Conservation (phyloP, 2,797 vertebrate species). For the Falco naumanni region DNA sequence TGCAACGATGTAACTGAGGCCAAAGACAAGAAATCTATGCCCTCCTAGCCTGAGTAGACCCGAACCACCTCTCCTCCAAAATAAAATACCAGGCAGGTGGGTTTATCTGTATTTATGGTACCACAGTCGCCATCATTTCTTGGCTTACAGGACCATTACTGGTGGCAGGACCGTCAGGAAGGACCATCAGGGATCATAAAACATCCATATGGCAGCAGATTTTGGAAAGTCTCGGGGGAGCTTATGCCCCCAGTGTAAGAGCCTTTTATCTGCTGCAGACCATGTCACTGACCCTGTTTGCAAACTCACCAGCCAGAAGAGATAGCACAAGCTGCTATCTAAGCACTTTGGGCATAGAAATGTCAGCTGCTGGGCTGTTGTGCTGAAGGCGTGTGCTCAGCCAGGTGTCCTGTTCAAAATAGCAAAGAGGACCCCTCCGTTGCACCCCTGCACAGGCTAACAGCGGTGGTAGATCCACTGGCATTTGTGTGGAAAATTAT, state of each 20-base stretch:
- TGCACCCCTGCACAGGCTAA: neutral
- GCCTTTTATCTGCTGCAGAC: neutral
- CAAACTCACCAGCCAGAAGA: neutral
- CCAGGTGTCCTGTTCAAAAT: neutral
- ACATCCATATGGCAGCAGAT: fast-evolving
- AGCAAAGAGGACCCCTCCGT: fast-evolving
- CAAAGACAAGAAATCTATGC: neutral
- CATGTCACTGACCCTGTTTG: fast-evolving
- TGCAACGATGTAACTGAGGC: neutral
- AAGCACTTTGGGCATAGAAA: neutral
- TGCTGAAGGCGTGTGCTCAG: neutral
- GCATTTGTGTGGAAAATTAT: neutral
- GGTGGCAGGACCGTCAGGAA: neutral
- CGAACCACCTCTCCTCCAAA: neutral
- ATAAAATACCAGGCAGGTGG: neutral
- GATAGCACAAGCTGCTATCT: neutral
- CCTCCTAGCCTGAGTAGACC: neutral
- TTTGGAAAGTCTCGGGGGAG: fast-evolving
- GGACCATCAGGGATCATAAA: neutral
- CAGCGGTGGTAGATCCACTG: neutral
- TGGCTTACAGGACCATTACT: neutral
- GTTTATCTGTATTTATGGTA: neutral
- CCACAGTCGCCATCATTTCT: neutral
- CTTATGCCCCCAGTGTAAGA: fast-evolving
- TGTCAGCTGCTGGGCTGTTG: neutral